Percentiles rank a stretch among this genome's conserved stretches.
Evolutionary conservation across 2,888 invertebrate species (phyloP).

Genomic region (Ormyrus labotus): DNA sequence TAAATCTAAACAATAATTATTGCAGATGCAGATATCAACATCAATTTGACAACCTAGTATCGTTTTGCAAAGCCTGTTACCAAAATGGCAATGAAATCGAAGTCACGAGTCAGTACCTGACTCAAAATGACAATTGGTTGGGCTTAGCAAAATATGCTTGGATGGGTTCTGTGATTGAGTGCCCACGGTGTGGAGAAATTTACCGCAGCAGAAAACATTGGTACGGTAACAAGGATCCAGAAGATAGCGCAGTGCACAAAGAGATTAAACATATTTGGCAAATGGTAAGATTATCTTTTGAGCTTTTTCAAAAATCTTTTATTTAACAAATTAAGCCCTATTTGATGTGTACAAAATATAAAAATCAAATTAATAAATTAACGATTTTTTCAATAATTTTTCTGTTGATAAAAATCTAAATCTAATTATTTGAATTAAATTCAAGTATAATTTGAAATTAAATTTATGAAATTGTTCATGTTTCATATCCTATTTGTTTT

Average conservation of each 20-base stretch:
- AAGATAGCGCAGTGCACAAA: constrained; percentile 80
- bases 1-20: background rate
- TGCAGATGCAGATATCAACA: constrained; percentile 81
- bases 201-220: constrained; percentile 86
- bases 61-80: constrained; percentile 81
- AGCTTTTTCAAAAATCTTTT: constrained; percentile 24
- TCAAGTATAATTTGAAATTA: too few relatives aligned
- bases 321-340: too few relatives aligned
- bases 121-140: constrained; percentile 78
- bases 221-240: constrained; percentile 87
- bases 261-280: constrained; percentile 79
- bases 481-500: background rate
- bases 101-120: constrained; percentile 78
- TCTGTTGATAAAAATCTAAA: too few relatives aligned
- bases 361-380: too few relatives aligned
- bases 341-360: too few relatives aligned
- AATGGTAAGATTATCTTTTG: constrained; percentile 69
- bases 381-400: too few relatives aligned
- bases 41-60: constrained; percentile 84
- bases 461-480: too few relatives aligned
- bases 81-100: constrained; percentile 79
- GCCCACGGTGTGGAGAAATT: constrained; percentile 85
- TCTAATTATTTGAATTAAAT: too few relatives aligned
- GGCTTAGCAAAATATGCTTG: constrained; percentile 86
- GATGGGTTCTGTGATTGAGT: constrained; percentile 88